A percentile compares a stretch with the other conserved stretches of the same genome.
These are phyloP conservation scores for Muscicapa adusta DNA, from an alignment of 2,113 vertebrate species.

Conservation along the genomic window DNA sequence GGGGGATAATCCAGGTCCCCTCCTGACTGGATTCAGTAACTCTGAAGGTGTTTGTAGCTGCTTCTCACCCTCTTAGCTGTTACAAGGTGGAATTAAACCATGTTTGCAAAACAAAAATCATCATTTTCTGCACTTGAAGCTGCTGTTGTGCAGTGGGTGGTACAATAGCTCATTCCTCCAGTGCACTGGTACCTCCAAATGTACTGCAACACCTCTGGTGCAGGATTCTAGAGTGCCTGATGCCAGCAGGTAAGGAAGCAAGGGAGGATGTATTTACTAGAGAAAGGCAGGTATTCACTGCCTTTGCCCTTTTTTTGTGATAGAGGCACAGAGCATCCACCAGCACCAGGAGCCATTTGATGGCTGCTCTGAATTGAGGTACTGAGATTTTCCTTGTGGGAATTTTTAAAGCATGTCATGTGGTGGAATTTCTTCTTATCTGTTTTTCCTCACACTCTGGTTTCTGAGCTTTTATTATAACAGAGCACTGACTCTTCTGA, in stretches of 20 bases:
- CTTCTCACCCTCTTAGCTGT: neutral
- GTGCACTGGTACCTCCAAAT: rapidly evolving
- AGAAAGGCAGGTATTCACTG: neutral
- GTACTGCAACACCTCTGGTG: neutral
- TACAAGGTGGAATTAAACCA: neutral
- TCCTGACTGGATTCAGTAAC: rapidly evolving
- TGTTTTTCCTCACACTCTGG: neutral
- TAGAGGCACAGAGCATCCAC: neutral
- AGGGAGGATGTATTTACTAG: neutral
- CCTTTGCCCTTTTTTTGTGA: neutral
- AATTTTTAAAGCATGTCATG: neutral
- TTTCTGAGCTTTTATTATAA: neutral
- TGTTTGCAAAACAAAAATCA: neutral
- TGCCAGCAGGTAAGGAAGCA: neutral
- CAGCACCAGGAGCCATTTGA: neutral
- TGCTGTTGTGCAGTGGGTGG: neutral
- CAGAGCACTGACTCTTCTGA: neutral
- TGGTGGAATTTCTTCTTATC: neutral
- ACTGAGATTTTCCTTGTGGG: neutral
- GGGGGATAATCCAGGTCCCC: neutral
- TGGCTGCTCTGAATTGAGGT: neutral
- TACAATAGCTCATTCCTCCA: neutral
- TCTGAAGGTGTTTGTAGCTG: neutral
- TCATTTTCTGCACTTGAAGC: neutral
- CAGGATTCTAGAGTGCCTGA: neutral